Conservation (phyloP, 2,797 vertebrate species). For the Microchirus variegatus region DNA sequence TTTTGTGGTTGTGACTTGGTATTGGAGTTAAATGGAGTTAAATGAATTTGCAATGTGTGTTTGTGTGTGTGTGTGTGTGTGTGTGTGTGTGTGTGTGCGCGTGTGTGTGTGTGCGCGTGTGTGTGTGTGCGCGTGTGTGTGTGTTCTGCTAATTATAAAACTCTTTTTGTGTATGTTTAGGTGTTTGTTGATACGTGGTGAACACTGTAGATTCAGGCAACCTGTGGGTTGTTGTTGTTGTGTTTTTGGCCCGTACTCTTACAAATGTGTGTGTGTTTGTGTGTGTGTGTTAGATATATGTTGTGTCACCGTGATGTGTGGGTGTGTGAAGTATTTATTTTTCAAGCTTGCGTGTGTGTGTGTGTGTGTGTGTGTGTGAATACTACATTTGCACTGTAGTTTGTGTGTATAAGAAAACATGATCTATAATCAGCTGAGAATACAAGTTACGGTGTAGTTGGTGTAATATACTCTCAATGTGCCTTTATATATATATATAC, state of each 20-base stretch:
- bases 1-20: neutral
- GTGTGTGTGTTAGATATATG: slow-evolving; percentile 32
- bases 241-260: slow-evolving; percentile 8
- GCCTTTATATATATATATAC: slow-evolving; percentile 3
- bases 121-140: no score
- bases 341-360: slow-evolving; percentile 45
- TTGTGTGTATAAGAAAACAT: slow-evolving; percentile 20
- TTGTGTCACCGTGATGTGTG: slow-evolving; percentile 33
- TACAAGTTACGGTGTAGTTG: slow-evolving; percentile 18
- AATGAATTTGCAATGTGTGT: no score
- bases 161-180: slow-evolving; percentile 38
- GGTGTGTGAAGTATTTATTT: slow-evolving; percentile 48
- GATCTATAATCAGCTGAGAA: slow-evolving; percentile 47
- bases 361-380: slow-evolving; percentile 54
- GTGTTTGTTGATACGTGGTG: slow-evolving; percentile 6
- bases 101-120: no score
- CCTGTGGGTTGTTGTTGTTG: slow-evolving; percentile 25
- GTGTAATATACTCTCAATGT: slow-evolving; percentile 38
- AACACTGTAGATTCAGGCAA: slow-evolving; percentile 31
- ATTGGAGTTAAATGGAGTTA: no score
- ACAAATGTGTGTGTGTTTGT: slow-evolving; percentile 26
- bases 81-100: no score
- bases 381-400: slow-evolving; percentile 4
- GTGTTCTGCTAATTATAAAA: slow-evolving; percentile 27
- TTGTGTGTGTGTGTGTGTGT: no score